Conservation (phyloP, 2,113 vertebrate genomes). For the Phyllostomus discolor region DNA sequence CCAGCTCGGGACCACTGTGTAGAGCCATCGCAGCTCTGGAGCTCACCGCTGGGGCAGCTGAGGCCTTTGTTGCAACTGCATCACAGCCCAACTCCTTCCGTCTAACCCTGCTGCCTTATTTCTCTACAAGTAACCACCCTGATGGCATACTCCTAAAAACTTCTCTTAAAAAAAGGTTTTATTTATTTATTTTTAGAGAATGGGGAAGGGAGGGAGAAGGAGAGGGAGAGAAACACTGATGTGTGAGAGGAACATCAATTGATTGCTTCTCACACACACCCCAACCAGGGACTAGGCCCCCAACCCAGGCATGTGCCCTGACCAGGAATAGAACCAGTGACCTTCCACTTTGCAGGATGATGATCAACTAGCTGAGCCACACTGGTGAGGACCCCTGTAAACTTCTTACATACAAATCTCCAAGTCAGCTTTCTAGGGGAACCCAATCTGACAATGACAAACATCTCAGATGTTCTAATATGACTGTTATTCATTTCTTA, state of each 20-base stretch:
- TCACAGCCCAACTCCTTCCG: not conserved
- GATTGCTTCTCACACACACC: too few species aligned
- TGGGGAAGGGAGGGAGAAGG: too few species aligned
- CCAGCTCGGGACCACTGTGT: not conserved
- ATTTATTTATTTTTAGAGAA: too few species aligned
- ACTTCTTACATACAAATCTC: not conserved
- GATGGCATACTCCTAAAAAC: not conserved
- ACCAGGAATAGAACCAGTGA: too few species aligned
- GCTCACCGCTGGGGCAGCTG: not conserved
- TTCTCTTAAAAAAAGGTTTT: too few species aligned
- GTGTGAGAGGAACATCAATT: too few species aligned
- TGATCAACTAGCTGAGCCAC: too few species aligned
- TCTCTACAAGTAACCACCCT: not conserved
- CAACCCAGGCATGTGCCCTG: too few species aligned
- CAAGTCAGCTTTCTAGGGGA: not conserved
- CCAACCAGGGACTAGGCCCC: too few species aligned
- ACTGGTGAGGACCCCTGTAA: not conserved
- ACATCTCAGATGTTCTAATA: not conserved
- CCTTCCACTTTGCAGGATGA: too few species aligned
- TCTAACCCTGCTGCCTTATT: not conserved
- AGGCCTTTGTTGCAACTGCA: not conserved
- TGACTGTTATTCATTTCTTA: not conserved
- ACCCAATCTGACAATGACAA: not conserved
- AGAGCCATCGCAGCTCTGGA: not conserved
- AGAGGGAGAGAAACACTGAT: too few species aligned